phyloP scores from a whole-genome alignment of 2,888 invertebrate genomes.

The Boloria euphrosyne region DNA sequence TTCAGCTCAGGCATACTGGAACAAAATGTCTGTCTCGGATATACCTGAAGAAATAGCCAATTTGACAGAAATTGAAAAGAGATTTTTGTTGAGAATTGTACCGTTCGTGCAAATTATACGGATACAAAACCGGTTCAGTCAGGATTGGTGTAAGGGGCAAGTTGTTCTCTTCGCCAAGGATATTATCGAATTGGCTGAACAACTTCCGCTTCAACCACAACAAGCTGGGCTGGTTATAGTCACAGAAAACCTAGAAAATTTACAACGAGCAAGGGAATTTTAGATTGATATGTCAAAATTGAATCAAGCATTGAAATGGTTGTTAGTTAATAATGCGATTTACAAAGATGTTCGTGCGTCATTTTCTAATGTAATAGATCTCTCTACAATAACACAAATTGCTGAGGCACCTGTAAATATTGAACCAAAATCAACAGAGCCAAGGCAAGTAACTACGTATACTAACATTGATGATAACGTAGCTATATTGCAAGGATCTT shows the following conservation, averaged over 20 bases:
- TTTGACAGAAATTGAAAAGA: constrained; percentile 21
- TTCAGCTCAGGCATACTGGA: constrained; percentile 23
- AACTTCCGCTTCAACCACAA: constrained; percentile 35
- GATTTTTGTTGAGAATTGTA: constrained; percentile 31
- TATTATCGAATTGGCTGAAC: constrained; percentile 39
- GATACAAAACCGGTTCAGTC: constrained; percentile 43
- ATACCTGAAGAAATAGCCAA: constrained; percentile 17
- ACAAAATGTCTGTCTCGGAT: constrained; percentile 16
- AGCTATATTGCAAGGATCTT: constrained; percentile 36
- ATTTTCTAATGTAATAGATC: background rate
- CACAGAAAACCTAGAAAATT: constrained; percentile 25
- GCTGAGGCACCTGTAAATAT: background rate
- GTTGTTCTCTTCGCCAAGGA: constrained; percentile 44
- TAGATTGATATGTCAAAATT: constrained; percentile 39
- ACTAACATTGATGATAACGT: constrained; percentile 24
- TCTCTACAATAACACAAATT: background rate
- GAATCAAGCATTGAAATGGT: constrained; percentile 36
- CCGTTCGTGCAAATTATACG: constrained; percentile 46
- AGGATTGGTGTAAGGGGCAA: constrained; percentile 45
- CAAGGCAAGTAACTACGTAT: constrained; percentile 1
- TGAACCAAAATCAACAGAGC: background rate
- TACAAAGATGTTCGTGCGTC: background rate
- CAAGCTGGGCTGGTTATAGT: constrained; percentile 27
- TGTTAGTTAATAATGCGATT: constrained; percentile 16
- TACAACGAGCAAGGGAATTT: constrained; percentile 25